Evolutionary conservation across 1,140 invertebrate species (phyloP).

Genomic region (Conus betulinus): DNA sequence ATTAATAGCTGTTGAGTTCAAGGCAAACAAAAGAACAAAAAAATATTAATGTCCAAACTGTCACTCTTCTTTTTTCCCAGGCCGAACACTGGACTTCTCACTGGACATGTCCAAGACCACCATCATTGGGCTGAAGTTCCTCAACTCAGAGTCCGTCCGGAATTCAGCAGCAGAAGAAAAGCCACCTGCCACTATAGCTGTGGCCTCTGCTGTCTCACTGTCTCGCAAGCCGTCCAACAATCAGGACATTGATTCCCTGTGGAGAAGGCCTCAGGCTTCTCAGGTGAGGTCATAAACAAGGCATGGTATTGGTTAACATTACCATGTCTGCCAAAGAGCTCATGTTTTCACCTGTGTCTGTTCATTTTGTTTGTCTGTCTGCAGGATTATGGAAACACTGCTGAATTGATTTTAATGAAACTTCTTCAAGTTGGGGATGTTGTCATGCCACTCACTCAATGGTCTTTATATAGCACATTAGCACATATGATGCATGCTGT

Average conservation of each 20-base stretch:
- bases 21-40: too few relatives aligned
- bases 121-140: conserved; percentile 87
- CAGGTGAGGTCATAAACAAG: conserved; percentile 68
- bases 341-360: too few relatives aligned
- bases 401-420: too few relatives aligned
- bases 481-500: too few relatives aligned
- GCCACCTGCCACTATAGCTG: conserved; percentile 59
- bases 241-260: conserved; percentile 65
- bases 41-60: too few relatives aligned
- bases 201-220: conserved; percentile 44
- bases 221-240: conserved; percentile 58
- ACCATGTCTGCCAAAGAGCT: too few relatives aligned
- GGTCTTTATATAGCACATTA: too few relatives aligned
- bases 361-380: too few relatives aligned
- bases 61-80: conserved; percentile 77
- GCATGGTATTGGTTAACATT: not conserved
- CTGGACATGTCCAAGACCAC: conserved; percentile 95
- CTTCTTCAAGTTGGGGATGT: too few relatives aligned
- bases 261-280: conserved; percentile 72
- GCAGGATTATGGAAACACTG: too few relatives aligned
- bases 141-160: conserved; percentile 55
- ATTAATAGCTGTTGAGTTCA: too few relatives aligned
- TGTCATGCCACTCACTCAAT: too few relatives aligned
- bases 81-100: conserved; percentile 97
- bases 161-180: conserved; percentile 45